A percentile compares a stretch with the other conserved stretches of the same genome.
phyloP scores from a whole-genome alignment of 2,888 invertebrate genomes.

The Eilema sororculum region DNA sequence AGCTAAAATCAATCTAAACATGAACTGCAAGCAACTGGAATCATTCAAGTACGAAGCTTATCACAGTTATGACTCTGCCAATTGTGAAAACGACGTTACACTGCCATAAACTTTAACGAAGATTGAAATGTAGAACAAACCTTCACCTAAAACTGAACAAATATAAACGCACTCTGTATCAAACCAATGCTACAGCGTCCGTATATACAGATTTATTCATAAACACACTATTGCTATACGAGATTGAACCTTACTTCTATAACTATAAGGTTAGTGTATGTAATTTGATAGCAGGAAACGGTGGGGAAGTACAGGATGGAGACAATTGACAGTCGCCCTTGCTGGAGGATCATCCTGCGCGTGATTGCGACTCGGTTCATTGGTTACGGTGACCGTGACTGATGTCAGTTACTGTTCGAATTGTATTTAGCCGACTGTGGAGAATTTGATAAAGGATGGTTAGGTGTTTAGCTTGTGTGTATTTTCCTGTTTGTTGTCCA shows the following conservation, averaged over 20 bases:
- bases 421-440: constrained; percentile 1
- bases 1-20: neutral
- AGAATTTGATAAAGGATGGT: neutral
- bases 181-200: constrained; percentile 52
- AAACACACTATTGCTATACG: constrained; percentile 20
- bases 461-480: neutral
- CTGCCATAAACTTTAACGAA: neutral
- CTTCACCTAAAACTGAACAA: constrained; percentile 1
- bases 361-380: constrained; percentile 37
- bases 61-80: neutral
- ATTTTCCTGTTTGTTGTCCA: neutral
- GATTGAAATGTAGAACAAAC: constrained; percentile 6
- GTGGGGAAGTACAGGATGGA: constrained; percentile 75
- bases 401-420: constrained; percentile 14
- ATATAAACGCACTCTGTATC: constrained; percentile 47
- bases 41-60: neutral
- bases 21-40: neutral
- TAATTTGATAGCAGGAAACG: constrained; percentile 61
- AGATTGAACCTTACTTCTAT: constrained; percentile 46
- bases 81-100: neutral
- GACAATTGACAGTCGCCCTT: constrained; percentile 81
- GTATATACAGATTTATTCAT: constrained; percentile 54
- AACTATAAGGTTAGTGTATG: constrained; percentile 41
- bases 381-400: constrained; percentile 47
- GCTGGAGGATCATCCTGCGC: constrained; percentile 72